phyloP scores from a whole-genome alignment of 2,888 invertebrate species.

The Cremastinae sp. region DNA sequence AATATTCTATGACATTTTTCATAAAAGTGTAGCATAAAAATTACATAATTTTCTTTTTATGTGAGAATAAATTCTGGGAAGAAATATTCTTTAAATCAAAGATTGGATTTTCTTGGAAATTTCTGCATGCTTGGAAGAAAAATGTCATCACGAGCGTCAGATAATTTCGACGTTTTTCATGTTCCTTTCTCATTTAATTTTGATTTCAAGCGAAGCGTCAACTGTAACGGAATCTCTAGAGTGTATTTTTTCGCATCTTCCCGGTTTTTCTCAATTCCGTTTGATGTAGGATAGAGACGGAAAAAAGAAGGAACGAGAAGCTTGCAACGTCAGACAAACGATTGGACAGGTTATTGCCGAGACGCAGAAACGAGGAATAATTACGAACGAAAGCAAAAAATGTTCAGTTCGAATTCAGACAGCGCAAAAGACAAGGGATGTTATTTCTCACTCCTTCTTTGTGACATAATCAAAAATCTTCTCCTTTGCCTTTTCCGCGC shows the following conservation, averaged over 20 bases:
- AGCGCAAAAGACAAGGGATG: slow-evolving; percentile 18
- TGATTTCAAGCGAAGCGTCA: not conserved
- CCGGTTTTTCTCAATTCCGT: slow-evolving; percentile 40
- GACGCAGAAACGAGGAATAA: slow-evolving; percentile 51
- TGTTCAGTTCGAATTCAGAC: slow-evolving; percentile 25
- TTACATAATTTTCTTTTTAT: too few species aligned
- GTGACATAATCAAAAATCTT: too few species aligned
- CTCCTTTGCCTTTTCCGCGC: too few species aligned
- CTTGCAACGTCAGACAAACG: not conserved
- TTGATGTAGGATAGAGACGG: slow-evolving; percentile 4
- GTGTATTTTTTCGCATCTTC: slow-evolving; percentile 21
- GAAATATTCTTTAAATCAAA: too few species aligned
- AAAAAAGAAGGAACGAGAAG: slow-evolving; percentile 7
- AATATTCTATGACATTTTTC: too few species aligned
- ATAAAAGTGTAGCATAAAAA: too few species aligned
- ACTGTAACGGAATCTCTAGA: slow-evolving; percentile 16
- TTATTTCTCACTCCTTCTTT: too few species aligned
- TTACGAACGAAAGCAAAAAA: slow-evolving; percentile 39
- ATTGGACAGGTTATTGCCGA: slow-evolving; percentile 3
- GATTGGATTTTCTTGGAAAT: too few species aligned
- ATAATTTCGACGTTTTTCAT: too few species aligned
- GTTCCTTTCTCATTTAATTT: slow-evolving; percentile 16
- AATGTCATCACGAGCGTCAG: too few species aligned
- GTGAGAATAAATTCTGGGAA: too few species aligned
- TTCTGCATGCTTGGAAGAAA: too few species aligned